Percentiles rank a stretch among this genome's conserved stretches.
Evolutionary conservation across 2,113 vertebrate species (phyloP).

Genomic region (Chloroceryle aenea): DNA sequence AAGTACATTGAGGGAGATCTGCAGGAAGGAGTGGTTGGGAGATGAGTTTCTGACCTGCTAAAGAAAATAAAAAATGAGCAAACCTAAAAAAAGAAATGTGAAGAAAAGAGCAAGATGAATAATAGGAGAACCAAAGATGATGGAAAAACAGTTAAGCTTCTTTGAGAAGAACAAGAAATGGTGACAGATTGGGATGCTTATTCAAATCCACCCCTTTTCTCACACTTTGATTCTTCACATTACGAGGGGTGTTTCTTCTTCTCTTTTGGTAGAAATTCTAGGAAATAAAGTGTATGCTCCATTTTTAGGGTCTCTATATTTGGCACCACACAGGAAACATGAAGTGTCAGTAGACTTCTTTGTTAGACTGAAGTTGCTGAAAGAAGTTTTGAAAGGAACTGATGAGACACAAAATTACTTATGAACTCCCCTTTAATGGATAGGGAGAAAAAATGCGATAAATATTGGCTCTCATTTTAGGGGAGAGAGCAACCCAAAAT

Average conservation of each 20-base stretch:
- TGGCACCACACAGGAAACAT: neutral
- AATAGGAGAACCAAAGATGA: neutral
- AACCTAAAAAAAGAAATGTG: neutral
- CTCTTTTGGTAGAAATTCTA: neutral
- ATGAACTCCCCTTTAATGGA: neutral
- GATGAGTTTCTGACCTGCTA: neutral
- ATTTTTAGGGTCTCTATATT: neutral
- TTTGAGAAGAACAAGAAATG: slow-evolving; percentile 11
- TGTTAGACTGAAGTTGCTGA: neutral
- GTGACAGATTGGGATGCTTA: neutral
- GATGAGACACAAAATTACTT: neutral
- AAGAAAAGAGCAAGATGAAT: slow-evolving; percentile 7
- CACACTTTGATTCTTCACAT: neutral
- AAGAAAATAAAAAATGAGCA: slow-evolving; percentile 25
- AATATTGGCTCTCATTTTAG: neutral
- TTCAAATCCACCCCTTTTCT: neutral
- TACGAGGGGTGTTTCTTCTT: neutral
- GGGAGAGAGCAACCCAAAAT: neutral
- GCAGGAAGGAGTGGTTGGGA: neutral
- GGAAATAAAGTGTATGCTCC: neutral
- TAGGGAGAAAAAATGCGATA: neutral
- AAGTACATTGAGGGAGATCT: neutral
- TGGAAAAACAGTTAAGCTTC: neutral
- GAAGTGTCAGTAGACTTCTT: neutral
- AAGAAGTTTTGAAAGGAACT: neutral